Percentiles rank a stretch among this genome's conserved stretches.
Evolutionary conservation across 2,113 vertebrate species (phyloP).

Genomic region (Azemiops feae): DNA sequence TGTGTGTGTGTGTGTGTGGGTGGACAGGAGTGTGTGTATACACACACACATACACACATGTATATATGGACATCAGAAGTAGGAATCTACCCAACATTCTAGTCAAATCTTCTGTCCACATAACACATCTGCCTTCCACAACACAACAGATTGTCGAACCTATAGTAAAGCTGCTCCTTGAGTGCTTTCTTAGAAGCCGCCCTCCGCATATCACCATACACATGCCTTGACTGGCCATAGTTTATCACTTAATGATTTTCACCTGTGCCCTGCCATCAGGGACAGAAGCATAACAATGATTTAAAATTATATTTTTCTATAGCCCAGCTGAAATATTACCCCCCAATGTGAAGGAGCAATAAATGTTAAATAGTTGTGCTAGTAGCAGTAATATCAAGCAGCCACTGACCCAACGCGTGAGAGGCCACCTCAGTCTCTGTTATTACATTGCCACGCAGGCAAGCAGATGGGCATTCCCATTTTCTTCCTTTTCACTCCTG

Average conservation of each 20-base stretch:
- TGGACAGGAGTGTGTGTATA: neutral
- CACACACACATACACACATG: neutral
- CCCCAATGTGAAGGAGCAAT: neutral
- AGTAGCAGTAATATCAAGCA: conserved; percentile 25
- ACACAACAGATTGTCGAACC: neutral
- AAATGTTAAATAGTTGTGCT: conserved; percentile 28
- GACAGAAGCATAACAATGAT: conserved; percentile 29
- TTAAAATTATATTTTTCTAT: conserved; percentile 24
- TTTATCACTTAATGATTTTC: conserved; percentile 31
- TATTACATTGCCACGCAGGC: neutral
- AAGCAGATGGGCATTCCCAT: neutral
- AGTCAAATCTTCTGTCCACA: neutral
- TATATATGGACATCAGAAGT: neutral
- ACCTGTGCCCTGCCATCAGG: conserved; percentile 28
- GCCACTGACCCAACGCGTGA: conserved; percentile 18
- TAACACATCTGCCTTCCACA: neutral
- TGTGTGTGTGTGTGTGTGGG: no score
- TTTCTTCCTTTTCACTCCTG: conserved; percentile 3
- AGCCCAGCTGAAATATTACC: neutral
- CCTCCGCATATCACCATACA: neutral
- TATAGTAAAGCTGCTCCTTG: neutral
- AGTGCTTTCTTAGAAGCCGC: neutral
- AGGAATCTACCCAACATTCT: neutral
- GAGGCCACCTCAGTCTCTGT: conserved; percentile 10
- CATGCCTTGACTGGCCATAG: neutral